Base-by-base conservation (phyloP, 2,888 invertebrate genomes). In the Tetropium fuscum region DNA sequence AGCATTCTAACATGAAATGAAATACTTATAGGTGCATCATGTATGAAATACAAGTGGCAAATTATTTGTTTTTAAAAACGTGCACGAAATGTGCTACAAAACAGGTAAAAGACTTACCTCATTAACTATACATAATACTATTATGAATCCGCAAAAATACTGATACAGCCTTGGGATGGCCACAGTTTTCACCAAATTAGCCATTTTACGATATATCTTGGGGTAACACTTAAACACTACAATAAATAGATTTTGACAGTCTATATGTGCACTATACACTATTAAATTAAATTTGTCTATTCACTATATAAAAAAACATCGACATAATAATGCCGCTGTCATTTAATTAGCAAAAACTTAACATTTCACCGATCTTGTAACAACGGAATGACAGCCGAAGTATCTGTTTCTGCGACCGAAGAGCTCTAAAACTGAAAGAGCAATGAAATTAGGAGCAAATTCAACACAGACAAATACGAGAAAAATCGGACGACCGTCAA, bases 81-180 rank as follows among this genome's bases (percentile, higher is more conserved):
- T n/a, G n/a, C n/a, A n/a, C n/a, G n/a, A n/a, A n/a, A n/a, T n/a
- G n/a, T n/a, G n/a, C n/a, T n/a, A n/a, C n/a, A n/a, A n/a, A n/a
- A n/a, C n/a, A n/a, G n/a, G n/a, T n/a, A n/a, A n/a, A 5, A 32
- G 38, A 53, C 47, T 60, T 32, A 56, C 60, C 60, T 41, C 32
- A 53, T 56, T 53, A 34, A 56, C 20, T 16, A 45, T n/a, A 51
- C 47, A 47, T 40, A 60, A 45, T 40, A 54, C 19, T 41, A 60
- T 43, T 32, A 53, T 1, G 32, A 60, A 40, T 32, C 51, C 20
- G 16, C 27, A 51, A 11, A 38, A 25, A 27, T 40, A 27, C 27
- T 40, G 51, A 16, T 34, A 3, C 8, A 51, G 22, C 40, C 27
- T 51, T 40, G 51, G 27, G 16, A 2, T 2, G 16, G 15, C 7